Evolutionary conservation across 2,113 vertebrate species (phyloP).

Genomic region (Microtus ochrogaster): DNA sequence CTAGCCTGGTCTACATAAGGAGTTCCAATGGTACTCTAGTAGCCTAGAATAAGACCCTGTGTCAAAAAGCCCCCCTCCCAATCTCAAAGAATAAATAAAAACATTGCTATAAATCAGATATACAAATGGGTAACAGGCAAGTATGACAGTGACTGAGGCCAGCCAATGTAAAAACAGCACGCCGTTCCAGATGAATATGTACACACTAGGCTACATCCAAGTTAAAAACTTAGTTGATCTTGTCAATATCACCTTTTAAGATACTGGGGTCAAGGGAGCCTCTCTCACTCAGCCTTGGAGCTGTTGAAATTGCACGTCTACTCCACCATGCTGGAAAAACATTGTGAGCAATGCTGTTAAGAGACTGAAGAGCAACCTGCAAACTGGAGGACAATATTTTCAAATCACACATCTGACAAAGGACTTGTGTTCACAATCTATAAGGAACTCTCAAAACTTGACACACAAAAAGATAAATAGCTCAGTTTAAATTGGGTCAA

Average conservation of each 20-base stretch:
- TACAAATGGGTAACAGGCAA: not conserved
- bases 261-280: not conserved
- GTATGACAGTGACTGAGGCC: not conserved
- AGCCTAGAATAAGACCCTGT: no score
- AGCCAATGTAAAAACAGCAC: not conserved
- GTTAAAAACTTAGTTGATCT: no score
- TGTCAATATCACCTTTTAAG: not conserved
- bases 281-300: not conserved
- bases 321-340: not conserved
- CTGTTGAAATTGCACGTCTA: not conserved
- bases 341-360: not conserved
- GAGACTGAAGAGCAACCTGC: not conserved
- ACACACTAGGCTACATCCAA: not conserved
- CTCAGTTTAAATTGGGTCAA: not conserved
- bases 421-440: not conserved
- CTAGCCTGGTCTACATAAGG: not conserved
- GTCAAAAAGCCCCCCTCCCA: not conserved
- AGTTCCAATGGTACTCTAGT: not conserved
- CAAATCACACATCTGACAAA: not conserved
- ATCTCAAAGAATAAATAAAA: not conserved
- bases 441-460: not conserved
- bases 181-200: not conserved
- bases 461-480: not conserved
- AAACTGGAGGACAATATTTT: not conserved
- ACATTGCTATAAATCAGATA: not conserved